Conservation (phyloP, 2,888 invertebrate genomes). For the Hirtodrosophila alboralis region DNA sequence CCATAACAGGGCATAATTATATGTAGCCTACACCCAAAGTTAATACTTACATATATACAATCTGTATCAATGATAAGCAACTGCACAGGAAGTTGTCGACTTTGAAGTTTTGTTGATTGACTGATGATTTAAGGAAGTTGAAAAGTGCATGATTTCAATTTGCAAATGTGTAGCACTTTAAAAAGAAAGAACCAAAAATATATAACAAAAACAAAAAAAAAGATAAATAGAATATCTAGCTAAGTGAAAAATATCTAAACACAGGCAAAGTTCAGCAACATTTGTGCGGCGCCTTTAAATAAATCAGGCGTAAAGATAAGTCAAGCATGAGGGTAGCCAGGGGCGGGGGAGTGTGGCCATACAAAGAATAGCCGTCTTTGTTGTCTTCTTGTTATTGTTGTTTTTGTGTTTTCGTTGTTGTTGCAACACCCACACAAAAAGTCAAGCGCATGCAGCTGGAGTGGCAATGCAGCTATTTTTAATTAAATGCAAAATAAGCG, state of each 20-base stretch:
- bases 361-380: conserved; percentile 72
- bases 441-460: conserved; percentile 58
- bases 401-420: conserved; percentile 28
- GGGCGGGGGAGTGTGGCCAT: conserved; percentile 17
- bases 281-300: conserved; percentile 73
- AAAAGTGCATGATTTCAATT: conserved; percentile 46
- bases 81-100: conserved; percentile 51
- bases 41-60: neutral
- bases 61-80: conserved; percentile 19
- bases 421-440: conserved; percentile 63
- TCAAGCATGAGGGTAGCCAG: conserved; percentile 8
- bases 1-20: conserved; percentile 70
- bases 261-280: conserved; percentile 76
- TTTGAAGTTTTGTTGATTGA: conserved; percentile 56
- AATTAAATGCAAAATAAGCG: conserved; percentile 67
- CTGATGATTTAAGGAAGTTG: conserved; percentile 43
- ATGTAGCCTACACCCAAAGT: conserved; percentile 55
- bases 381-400: conserved; percentile 36
- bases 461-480: conserved; percentile 69
- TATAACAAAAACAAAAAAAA: neutral
- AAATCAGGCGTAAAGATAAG: conserved; percentile 63
- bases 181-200: neutral
- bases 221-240: too few species aligned
- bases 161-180: conserved; percentile 19
- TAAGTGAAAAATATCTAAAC: conserved; percentile 49